Percentiles rank a stretch among this genome's conserved stretches.
Evolutionary conservation across 2,113 vertebrate species (phyloP).

Genomic region (Varanus komodoensis): DNA sequence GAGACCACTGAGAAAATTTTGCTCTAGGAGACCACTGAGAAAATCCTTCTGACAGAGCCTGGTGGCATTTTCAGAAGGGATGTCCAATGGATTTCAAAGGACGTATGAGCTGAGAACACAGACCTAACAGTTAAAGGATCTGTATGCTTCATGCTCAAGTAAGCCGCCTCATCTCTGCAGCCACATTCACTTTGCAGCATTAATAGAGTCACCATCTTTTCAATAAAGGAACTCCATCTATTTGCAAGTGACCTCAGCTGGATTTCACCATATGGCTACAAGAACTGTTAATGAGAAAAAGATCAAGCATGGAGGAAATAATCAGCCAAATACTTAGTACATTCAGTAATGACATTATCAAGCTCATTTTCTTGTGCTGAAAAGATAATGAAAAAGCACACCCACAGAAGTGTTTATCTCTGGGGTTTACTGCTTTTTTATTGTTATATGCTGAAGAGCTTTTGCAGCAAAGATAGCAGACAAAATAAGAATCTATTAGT

Average conservation of each 20-base stretch:
- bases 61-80: constrained; percentile 58
- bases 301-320: constrained; percentile 37
- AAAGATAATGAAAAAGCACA: constrained; percentile 51
- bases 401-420: constrained; percentile 33
- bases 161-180: constrained; percentile 36
- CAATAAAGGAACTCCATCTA: constrained; percentile 4
- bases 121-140: constrained; percentile 48
- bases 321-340: constrained; percentile 34
- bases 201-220: constrained; percentile 8
- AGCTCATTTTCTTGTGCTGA: constrained; percentile 53
- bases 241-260: neutral
- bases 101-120: constrained; percentile 54
- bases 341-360: constrained; percentile 26
- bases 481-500: constrained; percentile 25
- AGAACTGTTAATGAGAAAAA: constrained; percentile 48
- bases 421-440: constrained; percentile 36
- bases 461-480: constrained; percentile 29
- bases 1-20: constrained; percentile 31
- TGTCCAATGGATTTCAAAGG: constrained; percentile 53
- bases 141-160: constrained; percentile 44
- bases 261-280: constrained; percentile 5
- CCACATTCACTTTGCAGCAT: constrained; percentile 45
- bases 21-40: constrained; percentile 48
- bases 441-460: constrained; percentile 11
- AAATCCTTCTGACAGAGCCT: constrained; percentile 48